Conservation (phyloP, 2,888 invertebrate genomes). For the Eumacrocentrus americanus region DNA sequence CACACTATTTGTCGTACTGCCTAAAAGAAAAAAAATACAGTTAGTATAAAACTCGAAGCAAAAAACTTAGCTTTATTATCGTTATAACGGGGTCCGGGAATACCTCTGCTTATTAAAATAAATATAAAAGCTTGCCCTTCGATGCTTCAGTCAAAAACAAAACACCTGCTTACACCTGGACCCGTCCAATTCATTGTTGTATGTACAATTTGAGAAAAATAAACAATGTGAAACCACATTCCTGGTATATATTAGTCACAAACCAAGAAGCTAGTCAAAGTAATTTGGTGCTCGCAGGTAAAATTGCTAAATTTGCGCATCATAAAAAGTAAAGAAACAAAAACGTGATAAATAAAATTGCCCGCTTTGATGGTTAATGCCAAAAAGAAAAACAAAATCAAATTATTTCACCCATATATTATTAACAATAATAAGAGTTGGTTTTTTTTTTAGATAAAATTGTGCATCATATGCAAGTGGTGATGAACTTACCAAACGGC, state of each 20-base stretch:
- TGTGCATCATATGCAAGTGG: constrained; percentile 35
- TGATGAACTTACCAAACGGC: constrained; percentile 56
- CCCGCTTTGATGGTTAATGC: constrained; percentile 13
- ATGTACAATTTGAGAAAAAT: background rate
- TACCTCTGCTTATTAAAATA: background rate
- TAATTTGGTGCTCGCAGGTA: no score
- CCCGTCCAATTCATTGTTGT: no score
- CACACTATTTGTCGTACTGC: constrained; percentile 71
- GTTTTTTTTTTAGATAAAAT: constrained; percentile 9
- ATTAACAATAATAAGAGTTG: background rate
- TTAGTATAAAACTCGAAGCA: background rate
- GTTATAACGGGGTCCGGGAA: background rate
- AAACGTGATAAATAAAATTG: background rate
- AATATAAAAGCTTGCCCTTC: background rate
- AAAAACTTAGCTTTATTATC: background rate
- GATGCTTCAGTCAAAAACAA: no score
- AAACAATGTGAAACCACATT: constrained; percentile 3
- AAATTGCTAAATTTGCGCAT: no score
- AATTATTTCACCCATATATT: constrained; percentile 1
- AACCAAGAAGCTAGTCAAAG: constrained; percentile 36
- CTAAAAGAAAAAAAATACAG: constrained; percentile 59
- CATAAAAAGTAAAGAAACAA: background rate
- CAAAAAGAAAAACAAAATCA: constrained; percentile 6
- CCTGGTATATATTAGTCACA: constrained; percentile 39
- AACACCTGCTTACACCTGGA: no score